Evolutionary conservation across 2,797 vertebrate species (phyloP).

Genomic region (Sebastes kiyomatsui): DNA sequence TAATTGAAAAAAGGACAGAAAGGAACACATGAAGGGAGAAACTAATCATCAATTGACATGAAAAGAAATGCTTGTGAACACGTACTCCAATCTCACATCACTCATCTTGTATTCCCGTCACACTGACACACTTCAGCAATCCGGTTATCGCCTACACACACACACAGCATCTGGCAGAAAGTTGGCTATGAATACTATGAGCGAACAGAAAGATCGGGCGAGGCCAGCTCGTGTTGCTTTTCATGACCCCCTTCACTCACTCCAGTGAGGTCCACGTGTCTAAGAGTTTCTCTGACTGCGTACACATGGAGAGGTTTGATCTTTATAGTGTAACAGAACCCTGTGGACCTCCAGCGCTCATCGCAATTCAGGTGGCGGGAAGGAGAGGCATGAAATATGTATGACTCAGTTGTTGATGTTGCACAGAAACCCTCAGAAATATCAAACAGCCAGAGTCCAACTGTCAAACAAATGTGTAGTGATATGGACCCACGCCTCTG

Average conservation of each 20-base stretch:
- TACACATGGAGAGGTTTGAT: constrained; percentile 47
- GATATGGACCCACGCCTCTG: constrained; percentile 21
- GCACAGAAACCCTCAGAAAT: constrained; percentile 56
- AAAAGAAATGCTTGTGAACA: not conserved
- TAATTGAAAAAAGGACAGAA: not conserved
- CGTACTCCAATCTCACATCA: not conserved
- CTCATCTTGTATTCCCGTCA: not conserved
- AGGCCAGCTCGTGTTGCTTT: not conserved
- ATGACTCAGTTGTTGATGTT: constrained; percentile 54
- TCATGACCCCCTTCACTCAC: constrained; percentile 14
- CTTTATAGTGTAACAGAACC: constrained; percentile 49
- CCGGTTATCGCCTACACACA: not conserved
- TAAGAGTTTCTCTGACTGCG: not conserved
- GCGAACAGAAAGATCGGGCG: not conserved
- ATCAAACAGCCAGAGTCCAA: constrained; percentile 25
- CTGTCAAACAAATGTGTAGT: constrained; percentile 49
- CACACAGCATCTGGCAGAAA: not conserved
- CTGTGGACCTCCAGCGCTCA: constrained; percentile 37
- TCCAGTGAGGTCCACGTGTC: constrained; percentile 9
- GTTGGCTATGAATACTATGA: not conserved
- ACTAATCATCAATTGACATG: not conserved
- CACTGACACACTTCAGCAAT: not conserved
- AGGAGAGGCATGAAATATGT: constrained; percentile 63
- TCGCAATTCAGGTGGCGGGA: constrained; percentile 40
- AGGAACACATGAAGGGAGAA: not conserved